Conservation (phyloP, 1,140 invertebrate genomes). For the Heterodera schachtii region DNA sequence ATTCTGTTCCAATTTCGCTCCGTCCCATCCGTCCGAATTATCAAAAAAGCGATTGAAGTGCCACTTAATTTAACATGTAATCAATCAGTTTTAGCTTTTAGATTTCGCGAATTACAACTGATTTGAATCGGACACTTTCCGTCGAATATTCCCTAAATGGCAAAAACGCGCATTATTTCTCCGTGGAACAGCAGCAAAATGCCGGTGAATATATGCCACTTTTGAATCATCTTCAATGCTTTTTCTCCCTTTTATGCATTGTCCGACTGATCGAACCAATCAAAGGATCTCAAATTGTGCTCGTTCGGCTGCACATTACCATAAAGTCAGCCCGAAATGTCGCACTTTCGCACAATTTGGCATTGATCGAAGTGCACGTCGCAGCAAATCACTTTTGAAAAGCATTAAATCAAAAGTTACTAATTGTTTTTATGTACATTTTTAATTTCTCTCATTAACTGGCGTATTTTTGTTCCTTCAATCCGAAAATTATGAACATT, state of each 20-base stretch:
- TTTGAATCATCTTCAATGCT: too few relatives aligned
- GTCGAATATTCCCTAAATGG: slow-evolving; percentile 36
- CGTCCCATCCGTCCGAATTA: slow-evolving; percentile 39
- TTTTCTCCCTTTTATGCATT: slow-evolving; percentile 31
- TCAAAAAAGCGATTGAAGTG: slow-evolving; percentile 32
- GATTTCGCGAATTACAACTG: slow-evolving; percentile 42
- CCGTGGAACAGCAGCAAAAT: slow-evolving; percentile 37
- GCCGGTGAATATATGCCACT: slow-evolving; percentile 24
- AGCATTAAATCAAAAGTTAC: not conserved
- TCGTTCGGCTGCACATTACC: slow-evolving; percentile 23
- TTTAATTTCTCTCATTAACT: not conserved
- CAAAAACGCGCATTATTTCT: slow-evolving; percentile 28
- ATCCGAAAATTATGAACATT: too few relatives aligned
- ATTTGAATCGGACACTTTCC: slow-evolving; percentile 26
- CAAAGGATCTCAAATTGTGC: not conserved
- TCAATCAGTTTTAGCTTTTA: not conserved
- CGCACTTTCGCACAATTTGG: slow-evolving; percentile 34
- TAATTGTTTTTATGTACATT: not conserved
- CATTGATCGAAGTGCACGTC: slow-evolving; percentile 35
- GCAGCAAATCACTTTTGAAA: slow-evolving; percentile 21
- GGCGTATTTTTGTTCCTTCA: not conserved
- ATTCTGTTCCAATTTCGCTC: slow-evolving; percentile 64
- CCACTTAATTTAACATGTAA: not conserved
- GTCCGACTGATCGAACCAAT: slow-evolving; percentile 29
- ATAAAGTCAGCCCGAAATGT: slow-evolving; percentile 32